Evolutionary conservation across 2,888 invertebrate genomes (phyloP).

Genomic region (Torymus tubicola): DNA sequence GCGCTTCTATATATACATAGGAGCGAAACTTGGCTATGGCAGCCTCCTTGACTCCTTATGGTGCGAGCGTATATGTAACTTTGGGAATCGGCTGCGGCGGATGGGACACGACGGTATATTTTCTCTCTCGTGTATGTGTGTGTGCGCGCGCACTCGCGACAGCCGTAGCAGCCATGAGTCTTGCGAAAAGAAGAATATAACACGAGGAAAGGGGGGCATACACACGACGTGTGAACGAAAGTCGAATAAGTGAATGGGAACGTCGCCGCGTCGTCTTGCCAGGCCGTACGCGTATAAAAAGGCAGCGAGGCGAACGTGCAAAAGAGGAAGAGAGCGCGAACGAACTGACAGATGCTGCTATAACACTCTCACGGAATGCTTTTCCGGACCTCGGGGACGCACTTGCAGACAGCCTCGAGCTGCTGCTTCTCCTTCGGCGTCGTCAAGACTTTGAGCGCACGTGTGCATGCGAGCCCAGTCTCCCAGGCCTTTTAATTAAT

Average conservation of each 20-base stretch:
- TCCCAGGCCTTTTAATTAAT: slow-evolving; percentile 50
- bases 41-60: slow-evolving; percentile 34
- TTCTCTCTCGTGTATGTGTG: too few relatives aligned
- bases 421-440: background rate
- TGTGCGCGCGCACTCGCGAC: background rate
- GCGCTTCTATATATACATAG: background rate
- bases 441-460: background rate
- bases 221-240: slow-evolving; percentile 61
- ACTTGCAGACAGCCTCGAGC: background rate
- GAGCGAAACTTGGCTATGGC: background rate
- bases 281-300: slow-evolving; percentile 19
- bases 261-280: slow-evolving; percentile 25
- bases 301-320: slow-evolving; percentile 5
- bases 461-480: too few relatives aligned
- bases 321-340: slow-evolving; percentile 52
- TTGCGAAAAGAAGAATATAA: slow-evolving; percentile 22
- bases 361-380: slow-evolving; percentile 57
- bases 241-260: slow-evolving; percentile 59
- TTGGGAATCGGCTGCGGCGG: slow-evolving; percentile 34
- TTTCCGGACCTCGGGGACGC: slow-evolving; percentile 57
- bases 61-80: slow-evolving; percentile 4
- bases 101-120: slow-evolving; percentile 6
- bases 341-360: slow-evolving; percentile 57
- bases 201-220: background rate
- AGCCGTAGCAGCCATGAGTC: background rate